Evolutionary conservation across 2,888 invertebrate species (phyloP).

Genomic region (Rosalia funebris): DNA sequence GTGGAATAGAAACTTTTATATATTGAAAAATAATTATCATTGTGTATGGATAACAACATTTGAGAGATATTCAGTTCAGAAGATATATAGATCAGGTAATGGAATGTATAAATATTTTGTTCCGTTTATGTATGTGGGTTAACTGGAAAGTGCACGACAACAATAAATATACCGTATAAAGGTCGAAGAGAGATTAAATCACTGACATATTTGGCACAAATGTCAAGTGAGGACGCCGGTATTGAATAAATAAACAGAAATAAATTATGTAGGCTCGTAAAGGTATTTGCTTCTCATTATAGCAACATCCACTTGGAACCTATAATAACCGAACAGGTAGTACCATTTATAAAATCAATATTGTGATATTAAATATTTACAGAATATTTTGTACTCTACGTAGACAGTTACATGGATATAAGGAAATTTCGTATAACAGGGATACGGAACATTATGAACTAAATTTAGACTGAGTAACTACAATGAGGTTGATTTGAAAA

Average conservation of each 20-base stretch:
- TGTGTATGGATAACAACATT: too few species aligned
- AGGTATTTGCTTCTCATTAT: constrained; percentile 24
- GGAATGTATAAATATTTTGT: neutral
- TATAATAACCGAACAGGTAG: constrained; percentile 15
- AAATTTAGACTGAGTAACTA: neutral
- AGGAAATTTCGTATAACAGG: neutral
- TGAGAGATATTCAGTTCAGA: too few species aligned
- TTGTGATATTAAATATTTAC: constrained; percentile 13
- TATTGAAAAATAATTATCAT: too few species aligned
- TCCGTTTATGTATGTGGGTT: neutral
- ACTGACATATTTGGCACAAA: constrained; percentile 46
- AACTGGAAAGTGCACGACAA: constrained; percentile 35
- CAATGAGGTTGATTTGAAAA: neutral
- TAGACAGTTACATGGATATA: neutral
- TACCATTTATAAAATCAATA: constrained; percentile 11
- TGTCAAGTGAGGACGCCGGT: constrained; percentile 36
- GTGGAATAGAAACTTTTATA: too few species aligned
- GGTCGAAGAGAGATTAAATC: constrained; percentile 42
- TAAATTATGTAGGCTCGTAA: constrained; percentile 9
- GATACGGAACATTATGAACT: neutral
- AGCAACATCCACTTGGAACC: constrained; percentile 13
- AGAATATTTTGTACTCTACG: neutral
- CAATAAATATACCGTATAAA: constrained; percentile 40
- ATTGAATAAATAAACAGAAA: constrained; percentile 5
- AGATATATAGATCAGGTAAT: too few species aligned